A percentile compares a stretch with the other conserved stretches of the same genome.
Conservation (phyloP, 2,113 vertebrate genomes). For the Xenopus laevis region DNA sequence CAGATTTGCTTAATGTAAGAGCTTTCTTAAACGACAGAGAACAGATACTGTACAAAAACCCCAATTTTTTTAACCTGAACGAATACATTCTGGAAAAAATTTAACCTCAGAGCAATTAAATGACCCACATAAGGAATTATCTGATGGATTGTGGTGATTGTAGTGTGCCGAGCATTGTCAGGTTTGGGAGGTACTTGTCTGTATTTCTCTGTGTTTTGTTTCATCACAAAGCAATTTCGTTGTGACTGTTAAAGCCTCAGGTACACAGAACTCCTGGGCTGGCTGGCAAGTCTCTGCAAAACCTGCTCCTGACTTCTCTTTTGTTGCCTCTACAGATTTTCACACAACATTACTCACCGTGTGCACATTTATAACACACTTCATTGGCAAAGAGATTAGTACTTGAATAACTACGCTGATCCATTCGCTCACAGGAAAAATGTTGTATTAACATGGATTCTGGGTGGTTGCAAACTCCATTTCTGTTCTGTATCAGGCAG, state of each 20-base stretch:
- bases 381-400: conserved; percentile 5
- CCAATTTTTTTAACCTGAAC: no score
- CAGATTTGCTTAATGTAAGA: no score
- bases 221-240: conserved; percentile 9
- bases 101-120: conserved; percentile 2
- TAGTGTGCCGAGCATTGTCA: background rate
- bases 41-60: no score
- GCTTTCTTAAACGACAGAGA: no score
- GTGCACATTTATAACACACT: conserved; percentile 20
- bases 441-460: background rate
- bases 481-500: background rate
- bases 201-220: background rate
- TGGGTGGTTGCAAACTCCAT: background rate
- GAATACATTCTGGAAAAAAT: no score
- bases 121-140: background rate
- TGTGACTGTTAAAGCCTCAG: conserved; percentile 9
- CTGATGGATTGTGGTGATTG: conserved; percentile 19
- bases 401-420: background rate
- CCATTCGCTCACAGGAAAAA: background rate
- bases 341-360: conserved; percentile 31
- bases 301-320: conserved; percentile 18
- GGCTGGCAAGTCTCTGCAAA: conserved; percentile 26
- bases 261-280: background rate
- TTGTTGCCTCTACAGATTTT: background rate
- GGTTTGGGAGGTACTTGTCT: background rate